A percentile compares a stretch with the other conserved stretches of the same genome.
Evolutionary conservation across 2,888 invertebrate genomes (phyloP).

Genomic region (Kryphioiulus occultus): DNA sequence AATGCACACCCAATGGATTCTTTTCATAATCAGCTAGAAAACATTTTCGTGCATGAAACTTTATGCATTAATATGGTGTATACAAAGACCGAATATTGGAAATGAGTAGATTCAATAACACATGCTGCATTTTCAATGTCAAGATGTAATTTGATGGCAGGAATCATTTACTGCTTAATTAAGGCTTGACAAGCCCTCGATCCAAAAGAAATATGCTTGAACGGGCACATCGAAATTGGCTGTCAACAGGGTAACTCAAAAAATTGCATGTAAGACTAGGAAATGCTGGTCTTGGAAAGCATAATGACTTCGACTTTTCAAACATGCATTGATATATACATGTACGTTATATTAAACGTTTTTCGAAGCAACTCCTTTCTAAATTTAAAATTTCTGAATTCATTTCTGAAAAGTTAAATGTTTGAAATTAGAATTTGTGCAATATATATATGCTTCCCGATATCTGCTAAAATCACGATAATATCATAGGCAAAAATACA

Average conservation of each 20-base stretch:
- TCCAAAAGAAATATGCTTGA: not conserved
- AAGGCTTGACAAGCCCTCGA: not conserved
- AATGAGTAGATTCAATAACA: not conserved
- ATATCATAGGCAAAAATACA: too few species aligned
- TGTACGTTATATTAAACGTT: too few species aligned
- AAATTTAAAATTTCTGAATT: too few species aligned
- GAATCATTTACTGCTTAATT: not conserved
- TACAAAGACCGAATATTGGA: not conserved
- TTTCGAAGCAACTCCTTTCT: too few species aligned
- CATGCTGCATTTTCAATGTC: not conserved
- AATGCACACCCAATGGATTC: conserved; percentile 17
- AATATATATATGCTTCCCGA: too few species aligned
- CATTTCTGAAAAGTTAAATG: too few species aligned
- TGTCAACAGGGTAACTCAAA: not conserved
- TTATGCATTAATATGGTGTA: not conserved
- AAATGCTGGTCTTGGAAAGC: too few species aligned
- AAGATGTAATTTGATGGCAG: not conserved
- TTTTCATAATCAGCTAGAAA: conserved; percentile 22
- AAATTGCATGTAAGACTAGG: not conserved
- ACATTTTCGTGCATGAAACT: not conserved
- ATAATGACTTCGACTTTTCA: too few species aligned
- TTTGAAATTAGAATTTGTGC: too few species aligned
- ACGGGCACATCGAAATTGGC: not conserved
- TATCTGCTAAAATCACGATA: too few species aligned
- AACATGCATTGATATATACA: too few species aligned